These are phyloP conservation scores for Chrysocyon brachyurus DNA, from an alignment of 2,797 vertebrate species.

Conservation along the genomic window DNA sequence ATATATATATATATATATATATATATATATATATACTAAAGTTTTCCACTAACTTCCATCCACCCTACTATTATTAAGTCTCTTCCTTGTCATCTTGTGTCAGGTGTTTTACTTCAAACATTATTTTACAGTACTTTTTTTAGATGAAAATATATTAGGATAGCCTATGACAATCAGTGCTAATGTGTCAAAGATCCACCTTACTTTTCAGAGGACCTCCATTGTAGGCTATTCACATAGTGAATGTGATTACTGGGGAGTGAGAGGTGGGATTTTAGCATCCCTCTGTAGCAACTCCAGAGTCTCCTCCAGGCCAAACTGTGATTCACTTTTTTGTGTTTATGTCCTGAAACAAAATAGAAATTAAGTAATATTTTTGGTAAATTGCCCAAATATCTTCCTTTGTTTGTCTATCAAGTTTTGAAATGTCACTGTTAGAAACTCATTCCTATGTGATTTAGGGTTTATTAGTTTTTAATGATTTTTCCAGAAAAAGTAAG, in stretches of 20 bases:
- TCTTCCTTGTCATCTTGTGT: neutral
- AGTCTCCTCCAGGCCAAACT: neutral
- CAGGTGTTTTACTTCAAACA: neutral
- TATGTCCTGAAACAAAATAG: neutral
- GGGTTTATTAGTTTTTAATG: neutral
- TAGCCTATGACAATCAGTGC: neutral
- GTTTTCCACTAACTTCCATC: neutral
- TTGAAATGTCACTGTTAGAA: constrained; percentile 13
- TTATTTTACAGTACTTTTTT: neutral
- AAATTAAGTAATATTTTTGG: neutral
- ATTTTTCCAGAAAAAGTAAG: neutral
- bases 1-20: too few relatives aligned
- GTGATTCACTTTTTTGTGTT: neutral
- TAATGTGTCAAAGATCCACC: neutral
- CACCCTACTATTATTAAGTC: neutral
- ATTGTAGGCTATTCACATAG: too few relatives aligned
- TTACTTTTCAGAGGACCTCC: neutral
- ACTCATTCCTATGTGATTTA: neutral
- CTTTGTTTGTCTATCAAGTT: neutral
- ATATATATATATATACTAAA: neutral
- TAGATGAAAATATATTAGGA: neutral
- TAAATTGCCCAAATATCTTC: neutral
- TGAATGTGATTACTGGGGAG: neutral
- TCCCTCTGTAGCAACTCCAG: neutral
- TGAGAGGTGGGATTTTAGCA: neutral